Conservation (phyloP, 1,140 invertebrate species). For the Chelonus insularis region DNA sequence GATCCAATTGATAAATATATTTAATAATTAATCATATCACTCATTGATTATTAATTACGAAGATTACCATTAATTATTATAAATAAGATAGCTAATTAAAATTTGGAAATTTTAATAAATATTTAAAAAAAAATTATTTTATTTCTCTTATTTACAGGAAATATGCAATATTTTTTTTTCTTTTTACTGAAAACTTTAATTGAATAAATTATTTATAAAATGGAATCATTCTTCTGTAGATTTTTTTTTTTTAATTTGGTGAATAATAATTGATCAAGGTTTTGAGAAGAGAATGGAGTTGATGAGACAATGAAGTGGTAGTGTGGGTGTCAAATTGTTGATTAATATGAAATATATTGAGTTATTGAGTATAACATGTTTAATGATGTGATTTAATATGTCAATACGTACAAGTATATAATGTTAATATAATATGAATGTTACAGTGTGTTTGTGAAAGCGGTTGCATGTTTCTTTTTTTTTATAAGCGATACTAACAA, state of each 20-base stretch:
- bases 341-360: slow-evolving; percentile 24
- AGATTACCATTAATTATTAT: no score
- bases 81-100: neutral
- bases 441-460: slow-evolving; percentile 49
- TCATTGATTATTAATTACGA: no score
- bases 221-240: no score
- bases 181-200: no score
- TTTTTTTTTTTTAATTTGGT: neutral
- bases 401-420: slow-evolving; percentile 60
- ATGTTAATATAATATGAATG: slow-evolving; percentile 59
- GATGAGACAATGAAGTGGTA: neutral
- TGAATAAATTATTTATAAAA: no score
- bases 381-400: slow-evolving; percentile 60
- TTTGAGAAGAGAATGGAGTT: neutral
- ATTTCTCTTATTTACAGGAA: no score
- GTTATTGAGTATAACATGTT: slow-evolving; percentile 40
- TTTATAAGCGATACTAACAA: no score
- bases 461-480: slow-evolving; percentile 17
- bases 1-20: slow-evolving; percentile 3
- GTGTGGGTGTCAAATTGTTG: slow-evolving; percentile 21
- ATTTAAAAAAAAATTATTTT: neutral
- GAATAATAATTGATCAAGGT: neutral
- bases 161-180: no score
- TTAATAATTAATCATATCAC: neutral
- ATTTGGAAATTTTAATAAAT: neutral